A percentile compares a stretch with the other conserved stretches of the same genome.
phyloP scores from a whole-genome alignment of 2,113 vertebrate genomes.

The Aspidoscelis tigris region DNA sequence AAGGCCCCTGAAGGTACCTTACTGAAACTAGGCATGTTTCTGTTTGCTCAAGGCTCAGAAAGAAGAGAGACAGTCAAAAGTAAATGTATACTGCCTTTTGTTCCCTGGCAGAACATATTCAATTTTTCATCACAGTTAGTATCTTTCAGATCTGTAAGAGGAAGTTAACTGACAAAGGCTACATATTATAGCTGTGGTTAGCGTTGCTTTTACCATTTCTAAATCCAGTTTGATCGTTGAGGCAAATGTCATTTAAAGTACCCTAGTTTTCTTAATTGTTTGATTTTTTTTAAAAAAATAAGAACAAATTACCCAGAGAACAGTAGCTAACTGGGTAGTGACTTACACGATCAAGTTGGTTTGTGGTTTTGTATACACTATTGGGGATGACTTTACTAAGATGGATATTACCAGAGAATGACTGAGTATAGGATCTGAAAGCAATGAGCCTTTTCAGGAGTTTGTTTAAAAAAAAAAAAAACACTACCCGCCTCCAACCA shows the following conservation, averaged over 20 bases:
- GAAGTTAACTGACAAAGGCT: neutral
- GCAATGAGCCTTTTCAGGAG: neutral
- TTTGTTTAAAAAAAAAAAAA: too few relatives aligned
- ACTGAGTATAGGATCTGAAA: neutral
- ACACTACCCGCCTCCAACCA: too few relatives aligned
- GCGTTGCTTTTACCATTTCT: neutral
- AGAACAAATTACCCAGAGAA: neutral
- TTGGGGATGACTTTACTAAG: neutral
- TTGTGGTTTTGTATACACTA: neutral
- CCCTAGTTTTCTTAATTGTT: neutral
- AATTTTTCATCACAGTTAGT: neutral
- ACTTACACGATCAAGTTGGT: neutral
- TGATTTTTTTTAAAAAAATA: neutral
- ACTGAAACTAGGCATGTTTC: too few relatives aligned
- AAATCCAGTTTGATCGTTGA: neutral
- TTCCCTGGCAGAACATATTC: too few relatives aligned
- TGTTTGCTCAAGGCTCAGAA: too few relatives aligned
- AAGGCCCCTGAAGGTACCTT: too few relatives aligned
- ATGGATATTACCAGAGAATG: neutral
- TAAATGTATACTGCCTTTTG: too few relatives aligned
- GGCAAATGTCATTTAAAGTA: neutral
- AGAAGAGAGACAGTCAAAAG: too few relatives aligned
- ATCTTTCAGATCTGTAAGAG: neutral
- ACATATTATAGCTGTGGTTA: neutral
- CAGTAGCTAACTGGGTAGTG: neutral